Conservation (phyloP, 2,113 vertebrate genomes). For the Argyrosomus japonicus region DNA sequence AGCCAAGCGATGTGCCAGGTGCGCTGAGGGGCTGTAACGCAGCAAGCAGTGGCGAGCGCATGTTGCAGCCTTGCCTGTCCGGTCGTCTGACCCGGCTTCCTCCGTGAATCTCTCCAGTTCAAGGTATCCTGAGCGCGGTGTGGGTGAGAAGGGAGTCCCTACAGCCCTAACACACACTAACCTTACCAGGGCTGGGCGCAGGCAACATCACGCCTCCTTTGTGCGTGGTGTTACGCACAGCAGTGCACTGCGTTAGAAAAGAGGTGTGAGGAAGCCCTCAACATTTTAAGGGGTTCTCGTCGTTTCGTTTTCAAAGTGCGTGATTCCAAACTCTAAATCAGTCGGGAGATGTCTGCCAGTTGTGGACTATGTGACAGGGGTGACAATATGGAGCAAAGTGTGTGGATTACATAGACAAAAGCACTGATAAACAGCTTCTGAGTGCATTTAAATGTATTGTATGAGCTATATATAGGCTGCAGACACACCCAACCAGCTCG, state of each 20-base stretch:
- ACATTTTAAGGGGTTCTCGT: neutral
- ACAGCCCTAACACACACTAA: conserved; percentile 29
- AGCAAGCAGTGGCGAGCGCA: conserved; percentile 60
- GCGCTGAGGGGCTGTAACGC: conserved; percentile 54
- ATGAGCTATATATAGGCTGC: neutral
- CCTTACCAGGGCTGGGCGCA: conserved; percentile 32
- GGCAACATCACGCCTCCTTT: conserved; percentile 57
- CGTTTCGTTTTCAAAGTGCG: neutral
- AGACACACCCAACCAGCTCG: neutral
- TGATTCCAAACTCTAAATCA: neutral
- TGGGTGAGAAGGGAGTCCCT: conserved; percentile 56
- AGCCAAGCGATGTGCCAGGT: conserved; percentile 52
- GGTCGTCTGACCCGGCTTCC: conserved; percentile 61
- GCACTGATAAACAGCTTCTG: neutral
- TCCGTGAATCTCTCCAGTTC: conserved; percentile 51
- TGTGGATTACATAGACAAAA: neutral
- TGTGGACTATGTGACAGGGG: neutral
- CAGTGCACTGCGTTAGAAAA: conserved; percentile 18
- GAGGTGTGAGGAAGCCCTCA: conserved; percentile 17
- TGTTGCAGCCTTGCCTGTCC: conserved; percentile 63
- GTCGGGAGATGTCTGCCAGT: neutral
- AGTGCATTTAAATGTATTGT: neutral
- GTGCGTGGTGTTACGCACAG: conserved; percentile 55
- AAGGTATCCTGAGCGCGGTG: conserved; percentile 59
- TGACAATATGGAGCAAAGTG: neutral